Conservation (phyloP, 2,797 vertebrate species). For the Sebastiscus albofasciatus region DNA sequence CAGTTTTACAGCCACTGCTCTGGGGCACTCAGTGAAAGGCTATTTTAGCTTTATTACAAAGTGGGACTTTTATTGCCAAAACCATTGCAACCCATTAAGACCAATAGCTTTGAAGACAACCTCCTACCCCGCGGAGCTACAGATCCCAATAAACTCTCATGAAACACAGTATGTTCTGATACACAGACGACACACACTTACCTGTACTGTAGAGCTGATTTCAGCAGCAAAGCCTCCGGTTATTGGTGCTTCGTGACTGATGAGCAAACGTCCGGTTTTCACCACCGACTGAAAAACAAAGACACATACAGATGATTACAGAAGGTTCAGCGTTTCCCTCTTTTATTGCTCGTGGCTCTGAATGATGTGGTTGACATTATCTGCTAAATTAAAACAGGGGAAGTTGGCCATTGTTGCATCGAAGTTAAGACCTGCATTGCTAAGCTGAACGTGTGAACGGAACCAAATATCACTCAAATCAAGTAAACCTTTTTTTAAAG, state of each 20-base stretch:
- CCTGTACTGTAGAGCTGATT: conserved; percentile 96
- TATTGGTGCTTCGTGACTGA: conserved; percentile 96
- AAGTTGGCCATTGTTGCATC: neutral
- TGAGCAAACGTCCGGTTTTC: conserved; percentile 94
- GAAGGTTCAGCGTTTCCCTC: neutral
- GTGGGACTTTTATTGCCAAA: conserved; percentile 42
- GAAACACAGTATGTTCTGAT: neutral
- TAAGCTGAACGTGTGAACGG: neutral
- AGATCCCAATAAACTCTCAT: conserved; percentile 37
- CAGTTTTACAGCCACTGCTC: conserved; percentile 16
- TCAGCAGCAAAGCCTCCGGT: conserved; percentile 97
- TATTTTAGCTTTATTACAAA: conserved; percentile 53
- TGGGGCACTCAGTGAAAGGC: conserved; percentile 29
- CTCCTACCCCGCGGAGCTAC: conserved; percentile 5
- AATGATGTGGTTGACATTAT: neutral
- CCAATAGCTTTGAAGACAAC: conserved; percentile 32
- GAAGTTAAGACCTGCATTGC: neutral
- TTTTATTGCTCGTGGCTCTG: neutral
- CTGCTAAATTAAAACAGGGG: neutral
- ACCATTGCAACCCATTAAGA: conserved; percentile 29
- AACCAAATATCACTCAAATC: neutral
- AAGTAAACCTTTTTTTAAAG: neutral
- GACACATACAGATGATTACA: conserved; percentile 13
- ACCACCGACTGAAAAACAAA: conserved; percentile 88
- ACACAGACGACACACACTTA: conserved; percentile 66